phyloP scores from a whole-genome alignment of 2,113 vertebrate species.

The Oxyruncus cristatus region DNA sequence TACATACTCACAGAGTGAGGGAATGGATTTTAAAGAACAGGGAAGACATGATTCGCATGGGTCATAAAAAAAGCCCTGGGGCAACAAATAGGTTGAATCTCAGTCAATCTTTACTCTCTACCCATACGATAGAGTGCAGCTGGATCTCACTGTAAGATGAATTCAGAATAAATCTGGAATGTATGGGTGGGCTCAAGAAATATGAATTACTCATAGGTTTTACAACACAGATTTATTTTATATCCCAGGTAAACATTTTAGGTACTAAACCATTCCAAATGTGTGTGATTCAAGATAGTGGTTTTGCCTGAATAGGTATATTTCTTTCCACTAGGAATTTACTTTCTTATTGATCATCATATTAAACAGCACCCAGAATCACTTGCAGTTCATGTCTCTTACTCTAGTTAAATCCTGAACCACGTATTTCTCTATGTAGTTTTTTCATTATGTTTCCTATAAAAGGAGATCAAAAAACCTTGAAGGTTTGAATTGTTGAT shows the following conservation, averaged over 20 bases:
- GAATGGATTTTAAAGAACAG: background rate
- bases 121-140: background rate
- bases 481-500: background rate
- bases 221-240: background rate
- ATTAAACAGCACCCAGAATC: background rate
- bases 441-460: background rate
- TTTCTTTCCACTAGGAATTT: background rate
- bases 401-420: background rate
- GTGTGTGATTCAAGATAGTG: background rate
- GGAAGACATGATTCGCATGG: background rate
- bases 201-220: background rate
- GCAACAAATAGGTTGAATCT: background rate
- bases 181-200: background rate
- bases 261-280: background rate
- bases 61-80: background rate
- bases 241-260: background rate
- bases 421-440: background rate
- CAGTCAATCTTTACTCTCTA: background rate
- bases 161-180: background rate
- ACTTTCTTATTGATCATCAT: background rate
- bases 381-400: background rate
- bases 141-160: background rate
- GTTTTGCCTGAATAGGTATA: background rate
- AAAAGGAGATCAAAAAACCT: background rate
- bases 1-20: background rate